Evolutionary conservation across 1,140 invertebrate species (phyloP), one percentile per base, ranked within the genome.

Genomic region (Temnothorax nylanderi): DNA sequence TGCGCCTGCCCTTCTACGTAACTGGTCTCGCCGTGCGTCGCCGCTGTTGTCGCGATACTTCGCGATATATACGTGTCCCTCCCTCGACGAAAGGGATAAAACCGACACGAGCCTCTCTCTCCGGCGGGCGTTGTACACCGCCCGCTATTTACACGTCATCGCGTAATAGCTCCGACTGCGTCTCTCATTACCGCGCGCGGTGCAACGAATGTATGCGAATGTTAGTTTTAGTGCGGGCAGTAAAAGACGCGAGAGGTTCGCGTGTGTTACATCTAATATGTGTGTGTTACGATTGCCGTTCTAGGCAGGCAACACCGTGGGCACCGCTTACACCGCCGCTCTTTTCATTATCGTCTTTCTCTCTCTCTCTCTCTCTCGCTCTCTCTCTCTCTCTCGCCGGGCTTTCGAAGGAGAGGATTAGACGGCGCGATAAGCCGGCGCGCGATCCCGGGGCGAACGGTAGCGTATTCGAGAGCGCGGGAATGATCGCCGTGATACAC

Each of bases 61-160:
- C 34, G 64, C 34, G 64, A 81, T 69, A 56, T 56, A 56, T 56
- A 71, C 21, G 51, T 34, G 16, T 72, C 75, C 62, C 41, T 67
- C n/a, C 62, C 62, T n/a, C 32, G 34, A 64, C 56, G 88, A 69
- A 37, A 8, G 49, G 62, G 67, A 89, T 88, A 90, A 89, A 64
- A 76, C 54, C 80, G 64, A 87, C 77, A 51, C 51, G 88, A 78
- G 44, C 82, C 76, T 72, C 18, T 87, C 32, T 56, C 26, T n/a
- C 41, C 54, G 18, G 0, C 54, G 51, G 37, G 47, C 49, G 88
- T 88, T 82, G 89, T 90, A 69, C 49, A 77, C 76, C 32, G 64
- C 44, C 47, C 54, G 81, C 86, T 82, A 88, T 90, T 90, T 90
- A 86, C 86, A 86, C 82, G 89, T 90, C 76, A 90, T 90, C 88